Evolutionary conservation across 2,888 invertebrate genomes (phyloP), one percentile per base, ranked within the genome.

Genomic region (Trichopoda pennipes): DNA sequence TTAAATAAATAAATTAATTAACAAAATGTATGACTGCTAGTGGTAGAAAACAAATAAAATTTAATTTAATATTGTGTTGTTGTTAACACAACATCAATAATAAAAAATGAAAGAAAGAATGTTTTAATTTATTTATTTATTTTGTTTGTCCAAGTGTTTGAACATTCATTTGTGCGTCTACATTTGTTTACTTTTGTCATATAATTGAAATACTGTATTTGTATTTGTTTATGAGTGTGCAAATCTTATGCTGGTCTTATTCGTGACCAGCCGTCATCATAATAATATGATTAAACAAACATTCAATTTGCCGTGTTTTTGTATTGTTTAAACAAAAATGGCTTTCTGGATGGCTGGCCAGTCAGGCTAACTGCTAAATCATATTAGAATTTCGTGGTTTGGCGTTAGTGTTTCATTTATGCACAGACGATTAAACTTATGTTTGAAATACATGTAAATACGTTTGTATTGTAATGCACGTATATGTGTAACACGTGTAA

Each of bases 361-460:
- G n/a, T n/a, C n/a, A n/a, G n/a, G n/a, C n/a, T 73, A 53, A 9
- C 77, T 49, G 47, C 61, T 60, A 63, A 80, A 80, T 74, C 58
- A 72, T 61, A 69, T 74, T 76, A 75, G 68, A 61, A 66, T 79
- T 77, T 79, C 70, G 82, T 66, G 82, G 82, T 82, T 70, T 79
- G 58, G 68, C 79, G 55, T 79, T 79, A 82, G 79, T 79, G 72
- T 63, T 79, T 79, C 68, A 68, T 76, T 61, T 44, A 44, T 63
- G 44, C 60, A 79, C 73, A 81, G 58, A 42, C 79, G 49, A 79
- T 79, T 82, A 61, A 82, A 75, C 75, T 70, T 75, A 79, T 79
- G 75, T 82, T 79, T 72, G 66, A 47, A 51, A 49, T 2, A 49
- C n/a, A 49, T 47, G 9, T 12, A 17, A 1, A 49, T 10, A 19